Percentiles rank a stretch among this genome's conserved stretches.
phyloP scores from a whole-genome alignment of 2,113 vertebrate genomes.

The Apodemus speciosus region DNA sequence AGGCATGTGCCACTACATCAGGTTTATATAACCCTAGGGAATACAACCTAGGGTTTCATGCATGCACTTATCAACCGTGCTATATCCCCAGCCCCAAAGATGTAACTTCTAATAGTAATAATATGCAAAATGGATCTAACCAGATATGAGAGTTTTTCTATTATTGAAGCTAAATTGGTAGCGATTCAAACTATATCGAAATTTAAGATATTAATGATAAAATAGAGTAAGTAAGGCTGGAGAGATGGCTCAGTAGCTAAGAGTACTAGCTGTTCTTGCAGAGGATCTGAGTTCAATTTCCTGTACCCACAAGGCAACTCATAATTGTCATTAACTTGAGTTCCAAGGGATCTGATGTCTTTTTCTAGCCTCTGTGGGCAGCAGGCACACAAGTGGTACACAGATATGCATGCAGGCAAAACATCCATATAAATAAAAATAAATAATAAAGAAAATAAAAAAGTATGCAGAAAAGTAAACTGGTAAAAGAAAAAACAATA shows the following conservation, averaged over 20 bases:
- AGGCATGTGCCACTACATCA: background rate
- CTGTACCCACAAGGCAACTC: background rate
- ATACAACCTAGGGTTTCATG: background rate
- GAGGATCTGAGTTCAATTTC: background rate
- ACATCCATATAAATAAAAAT: background rate
- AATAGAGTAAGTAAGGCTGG: background rate
- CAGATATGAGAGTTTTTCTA: background rate
- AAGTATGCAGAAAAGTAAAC: conserved; percentile 2
- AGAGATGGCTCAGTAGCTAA: background rate
- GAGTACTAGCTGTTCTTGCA: background rate
- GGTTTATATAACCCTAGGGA: background rate
- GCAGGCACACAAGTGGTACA: background rate
- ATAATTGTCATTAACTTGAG: background rate
- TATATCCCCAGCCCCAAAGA: too few species aligned
- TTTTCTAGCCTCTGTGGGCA: background rate
- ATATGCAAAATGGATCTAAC: background rate
- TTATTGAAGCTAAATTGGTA: background rate
- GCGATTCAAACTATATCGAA: background rate
- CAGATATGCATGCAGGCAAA: background rate
- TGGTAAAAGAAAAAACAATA: background rate
- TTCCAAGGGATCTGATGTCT: background rate
- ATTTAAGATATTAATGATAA: background rate
- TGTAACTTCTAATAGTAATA: background rate
- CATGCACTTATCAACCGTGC: background rate
- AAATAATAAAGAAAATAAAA: background rate